Conservation (phyloP, 2,113 vertebrate species). For the Tetraodon nigroviridis region DNA sequence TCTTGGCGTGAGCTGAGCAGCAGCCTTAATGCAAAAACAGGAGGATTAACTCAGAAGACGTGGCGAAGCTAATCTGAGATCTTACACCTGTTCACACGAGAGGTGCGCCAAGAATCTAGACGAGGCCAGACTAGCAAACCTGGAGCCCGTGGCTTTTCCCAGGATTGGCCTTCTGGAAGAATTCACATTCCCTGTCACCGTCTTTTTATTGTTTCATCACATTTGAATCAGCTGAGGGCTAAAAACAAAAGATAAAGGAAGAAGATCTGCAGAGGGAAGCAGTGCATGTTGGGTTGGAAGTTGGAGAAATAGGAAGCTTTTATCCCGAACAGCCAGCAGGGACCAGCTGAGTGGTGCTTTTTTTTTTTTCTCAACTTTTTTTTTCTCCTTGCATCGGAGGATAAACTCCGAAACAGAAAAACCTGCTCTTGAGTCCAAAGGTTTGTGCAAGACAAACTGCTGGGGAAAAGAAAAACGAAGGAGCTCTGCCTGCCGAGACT, state of each 20-base stretch:
- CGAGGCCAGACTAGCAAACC: not conserved
- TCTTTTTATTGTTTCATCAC: not conserved
- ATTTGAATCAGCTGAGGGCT: not conserved
- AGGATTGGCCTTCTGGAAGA: not conserved
- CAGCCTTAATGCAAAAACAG: too few species aligned
- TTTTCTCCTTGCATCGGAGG: slow-evolving; percentile 9
- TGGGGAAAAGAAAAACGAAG: slow-evolving; percentile 8
- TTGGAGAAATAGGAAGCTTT: slow-evolving; percentile 40
- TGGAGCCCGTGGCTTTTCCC: not conserved
- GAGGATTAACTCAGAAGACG: too few species aligned
- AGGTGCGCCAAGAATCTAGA: slow-evolving; percentile 16
- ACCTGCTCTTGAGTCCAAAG: slow-evolving; percentile 6
- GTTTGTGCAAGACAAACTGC: slow-evolving; percentile 26
- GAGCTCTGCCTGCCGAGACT: slow-evolving; percentile 17
- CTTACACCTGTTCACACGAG: slow-evolving; percentile 32
- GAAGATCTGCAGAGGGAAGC: not conserved
- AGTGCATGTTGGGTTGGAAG: slow-evolving; percentile 22
- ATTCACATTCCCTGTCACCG: not conserved
- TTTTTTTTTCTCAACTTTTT: slow-evolving; percentile 1
- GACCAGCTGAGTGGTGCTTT: slow-evolving; percentile 34
- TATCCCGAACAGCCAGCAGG: slow-evolving; percentile 47
- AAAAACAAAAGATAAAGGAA: slow-evolving; percentile 1
- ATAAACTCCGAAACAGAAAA: slow-evolving; percentile 34
- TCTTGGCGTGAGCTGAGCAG: slow-evolving; percentile 9
- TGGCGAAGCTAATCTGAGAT: slow-evolving; percentile 3